Percentiles rank a stretch among this genome's conserved stretches.
Conservation (phyloP, 2,797 vertebrate genomes). For the Lacerta viridis region DNA sequence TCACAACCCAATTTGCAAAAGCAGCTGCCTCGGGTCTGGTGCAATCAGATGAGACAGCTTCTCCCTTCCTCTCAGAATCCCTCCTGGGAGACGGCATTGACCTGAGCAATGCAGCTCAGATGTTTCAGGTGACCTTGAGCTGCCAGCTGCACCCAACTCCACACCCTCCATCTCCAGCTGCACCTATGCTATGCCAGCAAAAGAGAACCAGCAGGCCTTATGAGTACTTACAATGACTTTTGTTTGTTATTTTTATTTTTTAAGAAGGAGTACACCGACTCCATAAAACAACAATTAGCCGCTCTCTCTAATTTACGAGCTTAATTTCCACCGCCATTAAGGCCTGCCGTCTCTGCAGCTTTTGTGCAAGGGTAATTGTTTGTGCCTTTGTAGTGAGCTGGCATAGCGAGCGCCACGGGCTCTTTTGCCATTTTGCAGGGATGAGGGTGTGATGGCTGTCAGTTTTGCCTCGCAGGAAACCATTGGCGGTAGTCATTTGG, state of each 20-base stretch:
- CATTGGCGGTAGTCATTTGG: background rate
- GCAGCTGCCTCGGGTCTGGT: background rate
- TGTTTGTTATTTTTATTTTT: background rate
- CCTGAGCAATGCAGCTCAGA: background rate
- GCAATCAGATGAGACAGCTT: background rate
- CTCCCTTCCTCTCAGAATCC: background rate
- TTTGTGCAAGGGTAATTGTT: background rate
- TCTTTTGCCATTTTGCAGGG: background rate
- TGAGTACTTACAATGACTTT: slow-evolving; percentile 60
- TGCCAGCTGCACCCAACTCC: slow-evolving; percentile 47
- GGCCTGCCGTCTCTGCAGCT: background rate
- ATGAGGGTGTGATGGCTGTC: background rate
- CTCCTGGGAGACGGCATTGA: background rate
- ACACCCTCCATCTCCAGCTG: too few relatives aligned
- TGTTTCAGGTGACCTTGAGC: slow-evolving; percentile 12
- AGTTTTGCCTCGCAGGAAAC: background rate
- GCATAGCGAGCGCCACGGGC: rapidly evolving
- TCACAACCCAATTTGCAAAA: background rate
- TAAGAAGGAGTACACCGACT: slow-evolving; percentile 43
- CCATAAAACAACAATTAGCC: slow-evolving; percentile 75
- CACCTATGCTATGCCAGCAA: background rate
- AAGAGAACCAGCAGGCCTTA: slow-evolving; percentile 46
- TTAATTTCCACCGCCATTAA: slow-evolving; percentile 53
- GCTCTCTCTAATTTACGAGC: slow-evolving; percentile 67
- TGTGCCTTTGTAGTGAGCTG: background rate